Base-by-base conservation (phyloP, 1,140 invertebrate genomes). In the Penaeus japonicus region DNA sequence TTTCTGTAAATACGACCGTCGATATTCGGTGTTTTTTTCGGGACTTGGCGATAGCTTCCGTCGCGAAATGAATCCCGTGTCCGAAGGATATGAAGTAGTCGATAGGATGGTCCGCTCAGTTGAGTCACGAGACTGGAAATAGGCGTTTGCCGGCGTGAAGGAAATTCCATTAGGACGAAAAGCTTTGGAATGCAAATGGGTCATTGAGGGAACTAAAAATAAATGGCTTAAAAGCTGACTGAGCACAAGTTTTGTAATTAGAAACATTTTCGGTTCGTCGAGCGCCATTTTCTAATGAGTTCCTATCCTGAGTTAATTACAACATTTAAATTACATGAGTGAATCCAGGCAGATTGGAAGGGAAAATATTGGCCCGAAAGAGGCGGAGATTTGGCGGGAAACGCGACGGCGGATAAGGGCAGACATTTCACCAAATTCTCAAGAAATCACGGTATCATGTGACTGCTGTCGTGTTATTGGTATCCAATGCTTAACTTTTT, bases 181-280 rank as follows among this genome's bases (percentile, higher is more conserved):
- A 12, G 73, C 53, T 77, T 18, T 77, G 70, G 53, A 57, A 85
- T 77, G 84, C 55, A 83, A 65, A 65, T 83, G 81, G 55, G 62
- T 39, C 81, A 39, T 32, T 35, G 81, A 17, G 81, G 81, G 39
- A 83, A 83, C 57, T 85, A 85, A 85, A 85, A 85, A 85, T 77
- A 85, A 85, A 75, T 85, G 84, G 73, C 84, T 85, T 85, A 78
- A 85, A 85, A 85, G 84, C 84, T 85, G 84, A 85, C 73, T 85
- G 84, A 85, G 84, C 84, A 85, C 84, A 85, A 85, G 84, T 85
- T 85, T 85, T 85, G 84, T 85, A 85, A 85, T 85, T 85, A 85
- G 84, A 85, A 85, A 85, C 84, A 77, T 85, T 85, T 85, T 85
- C 84, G 84, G 84, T 85, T 85, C 84, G 84, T 85, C 84, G 84